These are phyloP conservation scores for Tyto alba DNA, from an alignment of 2,113 vertebrate genomes.

Conservation along the genomic window DNA sequence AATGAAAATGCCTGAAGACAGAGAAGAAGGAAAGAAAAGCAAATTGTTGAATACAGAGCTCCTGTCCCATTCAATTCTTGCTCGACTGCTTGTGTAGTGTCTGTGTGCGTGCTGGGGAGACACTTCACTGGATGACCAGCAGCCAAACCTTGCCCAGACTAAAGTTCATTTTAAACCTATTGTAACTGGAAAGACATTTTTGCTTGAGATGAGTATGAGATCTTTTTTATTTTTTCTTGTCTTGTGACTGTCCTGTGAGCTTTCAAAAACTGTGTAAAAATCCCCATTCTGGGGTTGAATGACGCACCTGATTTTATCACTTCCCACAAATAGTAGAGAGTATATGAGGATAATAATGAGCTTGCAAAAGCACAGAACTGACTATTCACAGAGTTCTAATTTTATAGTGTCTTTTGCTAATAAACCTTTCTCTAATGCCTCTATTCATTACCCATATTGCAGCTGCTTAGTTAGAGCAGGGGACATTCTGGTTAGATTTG, in stretches of 20 bases:
- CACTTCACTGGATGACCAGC: not conserved
- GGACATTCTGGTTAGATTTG: not conserved
- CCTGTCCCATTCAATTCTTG: not conserved
- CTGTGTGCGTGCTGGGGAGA: not conserved
- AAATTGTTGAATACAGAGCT: not conserved
- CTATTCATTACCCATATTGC: not conserved
- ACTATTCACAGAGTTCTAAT: not conserved
- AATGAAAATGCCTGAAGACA: not conserved
- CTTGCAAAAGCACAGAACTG: not conserved
- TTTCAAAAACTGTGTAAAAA: not conserved
- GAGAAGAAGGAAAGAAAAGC: not conserved
- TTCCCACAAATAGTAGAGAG: not conserved
- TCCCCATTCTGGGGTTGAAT: not conserved
- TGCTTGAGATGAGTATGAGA: not conserved
- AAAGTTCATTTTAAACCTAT: not conserved
- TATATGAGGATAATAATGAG: not conserved
- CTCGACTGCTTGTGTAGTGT: not conserved
- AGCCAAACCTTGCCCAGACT: not conserved
- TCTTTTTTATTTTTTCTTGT: rapidly evolving
- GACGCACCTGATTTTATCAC: not conserved
- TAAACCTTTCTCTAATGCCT: not conserved
- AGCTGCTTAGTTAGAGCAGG: not conserved
- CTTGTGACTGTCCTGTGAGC: not conserved
- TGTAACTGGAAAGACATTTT: not conserved
- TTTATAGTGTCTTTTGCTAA: not conserved